Base-by-base conservation (phyloP, 1,140 invertebrate species). In the Meteorus sp. region DNA sequence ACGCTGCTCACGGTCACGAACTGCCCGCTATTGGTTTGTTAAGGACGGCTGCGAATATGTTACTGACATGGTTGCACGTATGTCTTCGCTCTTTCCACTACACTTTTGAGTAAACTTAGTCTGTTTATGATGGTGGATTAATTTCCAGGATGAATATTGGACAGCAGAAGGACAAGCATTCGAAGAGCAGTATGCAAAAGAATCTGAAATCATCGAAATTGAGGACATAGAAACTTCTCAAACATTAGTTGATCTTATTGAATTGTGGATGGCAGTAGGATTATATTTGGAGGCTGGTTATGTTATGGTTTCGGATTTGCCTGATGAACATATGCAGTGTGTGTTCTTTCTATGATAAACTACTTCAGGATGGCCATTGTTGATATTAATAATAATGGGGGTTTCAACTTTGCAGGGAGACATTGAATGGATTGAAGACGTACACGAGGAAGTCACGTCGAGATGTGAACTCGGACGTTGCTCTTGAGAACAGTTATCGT, bases 1-100 rank as follows among this genome's bases (percentile, higher is more conserved):
- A 87, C 56, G 81, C 82, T n/a, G 84, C 86, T 15, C 86, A 89
- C 68, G 82, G 82, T 43, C 76, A 82, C 56, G 77, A 80, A 60
- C 69, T 88, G 33, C 85, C 86, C 17, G 77, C 85, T 0, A 66
- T 87, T 11, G 71, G 76, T 29, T 67, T 83, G 50, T 67, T 88
- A 6, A 76, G 84, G 64, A 77, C 82, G 61, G 86, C 84, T 6
- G 71, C 79, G 25, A 67, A 78, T 25, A 76, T 84, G 31, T 75
- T 84, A 31, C 73, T 86, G 37, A 68, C 81, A 13, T 88, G 86
- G 86, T 65, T 88, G n/a, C 75, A 83, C 66, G 80, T 81, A 68
- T 75, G 45, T 27, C 22, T 44, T 20, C 44, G 13, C 13, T 39
- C 15, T 39, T 39, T 11, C 35, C 35, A 17, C 15, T 43, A 13